A percentile compares a stretch with the other conserved stretches of the same genome.
These are phyloP conservation scores for Frieseomelitta varia DNA, from an alignment of 1,140 invertebrate genomes.

Conservation along the genomic window DNA sequence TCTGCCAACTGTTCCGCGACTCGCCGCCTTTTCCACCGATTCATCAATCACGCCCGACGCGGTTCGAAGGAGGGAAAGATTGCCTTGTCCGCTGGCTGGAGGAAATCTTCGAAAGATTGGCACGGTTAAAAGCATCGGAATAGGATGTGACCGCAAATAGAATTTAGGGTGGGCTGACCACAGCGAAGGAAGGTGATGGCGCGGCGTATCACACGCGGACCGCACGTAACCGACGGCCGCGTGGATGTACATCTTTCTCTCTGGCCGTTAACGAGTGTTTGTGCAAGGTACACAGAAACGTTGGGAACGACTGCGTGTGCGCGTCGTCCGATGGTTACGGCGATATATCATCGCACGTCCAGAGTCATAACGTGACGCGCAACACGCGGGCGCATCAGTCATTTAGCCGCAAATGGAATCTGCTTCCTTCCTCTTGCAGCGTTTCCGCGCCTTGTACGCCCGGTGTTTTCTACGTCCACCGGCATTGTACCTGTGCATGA, in stretches of 20 bases:
- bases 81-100: background rate
- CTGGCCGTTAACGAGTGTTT: constrained; percentile 33
- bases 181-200: background rate
- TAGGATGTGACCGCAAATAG: background rate
- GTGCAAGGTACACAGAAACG: background rate
- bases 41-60: constrained; percentile 23
- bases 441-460: constrained; percentile 66
- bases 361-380: constrained; percentile 75
- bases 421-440: constrained; percentile 70
- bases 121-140: constrained; percentile 52
- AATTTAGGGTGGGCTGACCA: constrained; percentile 7
- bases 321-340: constrained; percentile 49
- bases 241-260: constrained; percentile 7
- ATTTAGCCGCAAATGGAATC: constrained; percentile 78
- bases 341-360: constrained; percentile 78
- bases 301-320: background rate
- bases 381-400: constrained; percentile 76
- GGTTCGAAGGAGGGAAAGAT: constrained; percentile 3
- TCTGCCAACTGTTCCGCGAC: background rate
- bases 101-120: constrained; percentile 48
- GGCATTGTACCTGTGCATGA: constrained; percentile 39
- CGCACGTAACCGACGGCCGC: background rate
- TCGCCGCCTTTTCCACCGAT: background rate
- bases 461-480: constrained; percentile 58
- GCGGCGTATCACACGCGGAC: background rate